phyloP scores from a whole-genome alignment of 2,888 invertebrate genomes.

The Netelia fuscicornis region DNA sequence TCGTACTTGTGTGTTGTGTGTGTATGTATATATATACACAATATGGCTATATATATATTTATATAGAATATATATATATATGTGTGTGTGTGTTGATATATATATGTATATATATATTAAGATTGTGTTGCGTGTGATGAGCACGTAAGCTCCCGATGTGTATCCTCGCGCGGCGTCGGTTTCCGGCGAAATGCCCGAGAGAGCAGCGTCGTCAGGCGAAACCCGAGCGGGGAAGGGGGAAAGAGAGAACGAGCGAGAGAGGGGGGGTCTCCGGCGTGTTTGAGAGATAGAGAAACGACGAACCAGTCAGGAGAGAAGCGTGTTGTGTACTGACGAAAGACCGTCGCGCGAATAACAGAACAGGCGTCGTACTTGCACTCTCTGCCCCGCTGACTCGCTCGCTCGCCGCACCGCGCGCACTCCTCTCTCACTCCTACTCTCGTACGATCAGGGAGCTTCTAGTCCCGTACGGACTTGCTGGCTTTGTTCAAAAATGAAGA shows the following conservation, averaged over 20 bases:
- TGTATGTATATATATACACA: constrained; percentile 22
- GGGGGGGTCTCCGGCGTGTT: constrained; percentile 52
- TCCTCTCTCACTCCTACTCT: constrained; percentile 31
- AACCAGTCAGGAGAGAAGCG: constrained; percentile 76
- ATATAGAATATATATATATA: neutral
- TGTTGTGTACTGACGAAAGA: constrained; percentile 86
- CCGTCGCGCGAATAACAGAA: constrained; percentile 84
- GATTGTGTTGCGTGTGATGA: constrained; percentile 39
- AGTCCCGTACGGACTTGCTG: constrained; percentile 72
- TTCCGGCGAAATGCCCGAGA: constrained; percentile 84
- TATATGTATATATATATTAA: constrained; percentile 14
- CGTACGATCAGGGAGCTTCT: neutral
- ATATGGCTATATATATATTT: constrained; percentile 38
- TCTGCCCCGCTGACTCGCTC: constrained; percentile 49
- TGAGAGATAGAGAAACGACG: constrained; percentile 67
- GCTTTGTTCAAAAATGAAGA: constrained; percentile 94
- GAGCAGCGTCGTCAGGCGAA: constrained; percentile 82
- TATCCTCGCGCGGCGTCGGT: constrained; percentile 83
- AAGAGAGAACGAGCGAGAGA: constrained; percentile 27
- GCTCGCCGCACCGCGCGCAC: constrained; percentile 46
- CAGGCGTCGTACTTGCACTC: constrained; percentile 82
- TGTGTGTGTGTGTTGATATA: constrained; percentile 30
- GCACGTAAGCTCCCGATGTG: constrained; percentile 64
- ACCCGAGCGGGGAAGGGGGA: constrained; percentile 62
- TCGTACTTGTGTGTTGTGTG: constrained; percentile 33